Conservation (phyloP, 2,888 invertebrate genomes). For the Megaustenia siamemsis region DNA sequence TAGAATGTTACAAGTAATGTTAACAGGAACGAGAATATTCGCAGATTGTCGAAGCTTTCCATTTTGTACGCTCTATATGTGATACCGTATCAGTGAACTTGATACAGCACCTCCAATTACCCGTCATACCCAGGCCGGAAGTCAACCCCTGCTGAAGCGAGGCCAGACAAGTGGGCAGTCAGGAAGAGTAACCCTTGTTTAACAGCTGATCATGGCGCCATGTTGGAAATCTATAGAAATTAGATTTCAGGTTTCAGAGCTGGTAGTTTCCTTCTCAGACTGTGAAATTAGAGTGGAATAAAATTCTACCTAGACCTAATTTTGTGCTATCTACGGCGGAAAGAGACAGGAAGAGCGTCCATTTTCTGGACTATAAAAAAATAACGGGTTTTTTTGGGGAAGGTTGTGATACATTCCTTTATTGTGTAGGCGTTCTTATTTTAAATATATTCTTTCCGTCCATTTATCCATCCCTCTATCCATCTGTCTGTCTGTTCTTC, state of each 20-base stretch:
- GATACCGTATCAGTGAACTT: conserved; percentile 3
- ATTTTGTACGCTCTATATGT: not conserved
- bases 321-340: not conserved
- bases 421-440: not conserved
- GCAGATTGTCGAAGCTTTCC: not conserved
- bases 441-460: not conserved
- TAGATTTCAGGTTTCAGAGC: conserved; percentile 35
- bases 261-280: conserved; percentile 30
- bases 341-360: not conserved
- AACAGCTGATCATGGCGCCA: not conserved
- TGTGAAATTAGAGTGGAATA: conserved; percentile 23
- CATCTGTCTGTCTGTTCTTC: not conserved
- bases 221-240: conserved; percentile 31
- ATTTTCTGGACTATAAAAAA: not conserved
- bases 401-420: too few relatives aligned
- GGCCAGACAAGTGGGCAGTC: conserved; percentile 32
- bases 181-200: conserved; percentile 6
- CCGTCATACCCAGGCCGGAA: conserved; percentile 5
- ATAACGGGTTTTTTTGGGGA: too few relatives aligned
- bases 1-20: not conserved
- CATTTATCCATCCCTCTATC: not conserved
- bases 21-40: not conserved
- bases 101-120: conserved; percentile 33
- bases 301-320: conserved; percentile 14
- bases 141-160: not conserved